Percentiles rank a stretch among this genome's conserved stretches.
Evolutionary conservation across 2,888 invertebrate species (phyloP).

Genomic region (Eupeodes luniger): DNA sequence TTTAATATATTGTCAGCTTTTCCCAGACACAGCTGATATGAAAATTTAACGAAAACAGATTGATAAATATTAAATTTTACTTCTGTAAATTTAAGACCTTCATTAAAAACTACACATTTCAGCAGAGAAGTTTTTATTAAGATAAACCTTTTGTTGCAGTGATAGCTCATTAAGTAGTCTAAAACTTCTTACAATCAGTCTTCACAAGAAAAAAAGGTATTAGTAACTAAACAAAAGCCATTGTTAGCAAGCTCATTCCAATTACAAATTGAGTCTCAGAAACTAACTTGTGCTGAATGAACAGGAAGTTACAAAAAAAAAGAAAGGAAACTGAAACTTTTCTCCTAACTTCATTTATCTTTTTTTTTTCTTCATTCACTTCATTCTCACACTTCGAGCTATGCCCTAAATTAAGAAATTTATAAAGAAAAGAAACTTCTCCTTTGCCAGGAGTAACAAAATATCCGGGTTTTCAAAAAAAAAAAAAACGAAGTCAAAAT

Average conservation of each 20-base stretch:
- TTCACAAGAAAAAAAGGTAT: background rate
- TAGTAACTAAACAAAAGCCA: constrained; percentile 30
- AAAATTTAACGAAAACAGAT: too few relatives aligned
- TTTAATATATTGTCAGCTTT: too few relatives aligned
- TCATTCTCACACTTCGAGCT: constrained; percentile 44
- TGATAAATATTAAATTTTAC: too few relatives aligned
- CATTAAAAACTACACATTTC: background rate
- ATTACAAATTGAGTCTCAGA: constrained; percentile 47
- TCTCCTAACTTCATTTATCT: constrained; percentile 2
- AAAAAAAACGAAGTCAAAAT: background rate
- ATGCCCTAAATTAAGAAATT: constrained; percentile 63
- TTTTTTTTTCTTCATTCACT: constrained; percentile 12
- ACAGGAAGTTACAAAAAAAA: constrained; percentile 13
- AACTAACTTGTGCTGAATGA: constrained; percentile 47
- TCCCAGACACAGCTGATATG: too few relatives aligned
- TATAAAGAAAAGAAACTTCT: constrained; percentile 33
- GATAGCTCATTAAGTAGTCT: constrained; percentile 11
- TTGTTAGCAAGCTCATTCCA: constrained; percentile 42
- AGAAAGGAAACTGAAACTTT: constrained; percentile 41
- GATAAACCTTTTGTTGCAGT: background rate
- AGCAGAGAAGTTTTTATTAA: background rate
- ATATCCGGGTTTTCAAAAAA: constrained; percentile 30
- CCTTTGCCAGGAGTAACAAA: constrained; percentile 34
- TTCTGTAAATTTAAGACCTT: too few relatives aligned
- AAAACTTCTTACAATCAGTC: constrained; percentile 4